Percentiles rank a stretch among this genome's conserved stretches.
Conservation (phyloP, 2,113 vertebrate species). For the Colaptes auratus region DNA sequence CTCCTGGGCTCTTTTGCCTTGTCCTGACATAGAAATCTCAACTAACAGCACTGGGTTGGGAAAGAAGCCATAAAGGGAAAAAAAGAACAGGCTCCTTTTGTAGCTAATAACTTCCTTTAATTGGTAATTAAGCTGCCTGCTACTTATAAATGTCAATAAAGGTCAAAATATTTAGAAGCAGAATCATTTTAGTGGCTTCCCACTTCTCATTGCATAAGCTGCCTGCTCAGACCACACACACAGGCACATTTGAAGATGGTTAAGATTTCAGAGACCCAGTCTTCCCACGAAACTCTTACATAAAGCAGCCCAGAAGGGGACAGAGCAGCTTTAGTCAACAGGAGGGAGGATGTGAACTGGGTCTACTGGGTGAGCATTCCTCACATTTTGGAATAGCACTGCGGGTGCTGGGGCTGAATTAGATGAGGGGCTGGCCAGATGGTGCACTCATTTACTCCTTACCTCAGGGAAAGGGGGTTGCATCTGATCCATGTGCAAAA, state of each 20-base stretch:
- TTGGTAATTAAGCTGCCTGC: constrained; percentile 71
- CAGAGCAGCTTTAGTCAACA: constrained; percentile 48
- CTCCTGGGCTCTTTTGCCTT: constrained; percentile 19
- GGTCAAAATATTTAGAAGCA: constrained; percentile 73
- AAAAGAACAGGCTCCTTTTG: constrained; percentile 66
- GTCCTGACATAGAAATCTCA: constrained; percentile 39
- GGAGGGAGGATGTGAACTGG: constrained; percentile 53
- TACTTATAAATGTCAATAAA: constrained; percentile 75
- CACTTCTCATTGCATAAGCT: constrained; percentile 62
- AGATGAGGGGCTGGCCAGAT: constrained; percentile 28
- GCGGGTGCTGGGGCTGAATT: constrained; percentile 30
- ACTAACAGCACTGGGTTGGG: constrained; percentile 33
- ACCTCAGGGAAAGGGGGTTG: background rate
- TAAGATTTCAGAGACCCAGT: constrained; percentile 52
- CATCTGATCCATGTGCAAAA: constrained; percentile 8
- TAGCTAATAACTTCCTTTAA: constrained; percentile 71
- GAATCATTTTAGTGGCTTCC: constrained; percentile 69
- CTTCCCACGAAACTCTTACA: constrained; percentile 51
- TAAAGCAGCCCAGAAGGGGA: constrained; percentile 45
- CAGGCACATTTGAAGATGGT: constrained; percentile 45
- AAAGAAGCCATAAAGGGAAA: constrained; percentile 51
- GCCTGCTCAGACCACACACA: constrained; percentile 64
- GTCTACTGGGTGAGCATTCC: constrained; percentile 63
- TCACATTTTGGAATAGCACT: constrained; percentile 34
- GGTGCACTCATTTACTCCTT: background rate